phyloP scores from a whole-genome alignment of 2,797 vertebrate species.

The Bradypodion ventrale region DNA sequence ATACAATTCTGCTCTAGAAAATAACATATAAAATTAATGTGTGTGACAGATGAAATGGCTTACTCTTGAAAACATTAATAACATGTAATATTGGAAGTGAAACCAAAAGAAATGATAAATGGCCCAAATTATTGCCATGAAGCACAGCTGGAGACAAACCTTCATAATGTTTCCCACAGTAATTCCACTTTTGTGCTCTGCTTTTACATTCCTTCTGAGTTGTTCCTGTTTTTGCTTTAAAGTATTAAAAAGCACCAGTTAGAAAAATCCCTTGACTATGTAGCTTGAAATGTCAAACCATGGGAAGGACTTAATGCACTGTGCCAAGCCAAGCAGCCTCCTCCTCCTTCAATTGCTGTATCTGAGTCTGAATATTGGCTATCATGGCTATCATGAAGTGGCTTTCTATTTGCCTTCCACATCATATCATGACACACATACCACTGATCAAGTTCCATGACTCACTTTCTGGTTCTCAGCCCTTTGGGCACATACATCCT shows the following conservation, averaged over 20 bases:
- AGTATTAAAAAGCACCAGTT: constrained; percentile 3
- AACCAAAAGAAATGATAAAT: constrained; percentile 39
- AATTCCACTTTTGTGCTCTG: constrained; percentile 29
- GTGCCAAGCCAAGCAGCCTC: constrained; percentile 17
- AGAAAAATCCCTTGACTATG: neutral
- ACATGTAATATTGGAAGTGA: constrained; percentile 51
- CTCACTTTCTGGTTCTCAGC: too few species aligned
- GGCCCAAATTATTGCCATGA: constrained; percentile 6
- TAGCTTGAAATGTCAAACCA: neutral
- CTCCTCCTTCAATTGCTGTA: too few species aligned
- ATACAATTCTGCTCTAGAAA: constrained; percentile 35
- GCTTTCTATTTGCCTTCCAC: too few species aligned
- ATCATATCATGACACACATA: too few species aligned
- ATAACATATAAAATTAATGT: neutral
- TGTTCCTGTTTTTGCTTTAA: constrained; percentile 42
- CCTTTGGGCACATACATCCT: too few species aligned
- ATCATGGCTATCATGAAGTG: too few species aligned
- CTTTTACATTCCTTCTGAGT: constrained; percentile 41
- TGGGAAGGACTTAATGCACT: neutral
- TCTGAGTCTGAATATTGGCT: too few species aligned
- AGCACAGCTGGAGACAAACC: constrained; percentile 29
- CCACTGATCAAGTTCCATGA: too few species aligned
- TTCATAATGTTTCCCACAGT: constrained; percentile 35
- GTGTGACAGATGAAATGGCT: constrained; percentile 34
- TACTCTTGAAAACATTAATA: constrained; percentile 45